Conservation (phyloP, 2,888 invertebrate species). For the Mesoligia furuncula region DNA sequence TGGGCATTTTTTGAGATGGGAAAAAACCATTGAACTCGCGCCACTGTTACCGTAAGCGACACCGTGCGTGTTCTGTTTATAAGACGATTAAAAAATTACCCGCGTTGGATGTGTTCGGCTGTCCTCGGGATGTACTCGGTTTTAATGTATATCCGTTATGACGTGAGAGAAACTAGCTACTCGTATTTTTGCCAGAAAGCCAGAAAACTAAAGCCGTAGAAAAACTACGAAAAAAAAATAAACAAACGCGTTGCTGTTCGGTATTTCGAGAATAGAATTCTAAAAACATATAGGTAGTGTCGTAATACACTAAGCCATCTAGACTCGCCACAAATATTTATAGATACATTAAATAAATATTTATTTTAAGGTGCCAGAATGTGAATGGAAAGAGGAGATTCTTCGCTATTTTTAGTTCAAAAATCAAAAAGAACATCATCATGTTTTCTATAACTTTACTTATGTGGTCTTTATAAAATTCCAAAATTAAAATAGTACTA, state of each 20-base stretch:
- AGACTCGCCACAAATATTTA: constrained; percentile 54
- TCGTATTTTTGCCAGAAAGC: not conserved
- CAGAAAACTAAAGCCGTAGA: constrained; percentile 25
- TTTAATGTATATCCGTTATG: too few species aligned
- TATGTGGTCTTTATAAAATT: not conserved
- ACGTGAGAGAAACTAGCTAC: too few species aligned
- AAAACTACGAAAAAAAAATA: constrained; percentile 36
- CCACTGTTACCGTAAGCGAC: too few species aligned
- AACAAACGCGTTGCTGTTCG: constrained; percentile 13
- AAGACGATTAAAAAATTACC: too few species aligned
- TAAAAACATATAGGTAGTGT: constrained; percentile 14
- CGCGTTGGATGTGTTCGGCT: too few species aligned
- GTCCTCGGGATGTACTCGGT: too few species aligned
- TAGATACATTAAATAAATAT: constrained; percentile 5
- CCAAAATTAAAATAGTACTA: not conserved
- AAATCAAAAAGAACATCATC: not conserved
- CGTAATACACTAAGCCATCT: constrained; percentile 26
- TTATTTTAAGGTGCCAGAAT: constrained; percentile 7
- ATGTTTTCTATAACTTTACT: not conserved
- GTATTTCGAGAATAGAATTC: constrained; percentile 24
- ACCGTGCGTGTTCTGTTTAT: too few species aligned
- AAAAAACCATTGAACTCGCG: too few species aligned
- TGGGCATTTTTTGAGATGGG: too few species aligned
- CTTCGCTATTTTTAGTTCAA: not conserved
- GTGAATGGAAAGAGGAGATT: not conserved